These are phyloP conservation scores for Gorsachius magnificus DNA, from an alignment of 2,797 vertebrate species.

Conservation along the genomic window DNA sequence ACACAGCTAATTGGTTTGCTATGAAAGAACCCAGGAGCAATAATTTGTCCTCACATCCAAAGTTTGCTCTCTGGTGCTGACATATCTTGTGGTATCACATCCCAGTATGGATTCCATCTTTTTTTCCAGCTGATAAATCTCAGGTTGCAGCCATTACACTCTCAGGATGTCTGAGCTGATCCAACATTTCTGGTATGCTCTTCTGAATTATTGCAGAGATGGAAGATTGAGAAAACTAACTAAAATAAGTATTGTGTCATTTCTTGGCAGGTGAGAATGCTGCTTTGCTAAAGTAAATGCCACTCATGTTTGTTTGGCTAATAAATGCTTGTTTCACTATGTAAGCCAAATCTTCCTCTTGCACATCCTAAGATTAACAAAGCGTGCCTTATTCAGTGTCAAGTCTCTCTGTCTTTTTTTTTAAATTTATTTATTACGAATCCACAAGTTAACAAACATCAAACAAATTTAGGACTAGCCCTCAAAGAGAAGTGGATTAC, in stretches of 20 bases:
- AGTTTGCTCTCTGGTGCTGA: neutral
- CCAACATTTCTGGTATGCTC: neutral
- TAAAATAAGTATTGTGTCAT: neutral
- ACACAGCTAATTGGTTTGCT: neutral
- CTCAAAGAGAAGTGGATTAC: neutral
- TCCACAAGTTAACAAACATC: neutral
- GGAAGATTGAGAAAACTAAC: neutral
- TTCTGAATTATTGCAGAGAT: neutral
- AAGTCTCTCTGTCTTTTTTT: neutral
- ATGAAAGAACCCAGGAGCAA: neutral
- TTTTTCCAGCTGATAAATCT: neutral
- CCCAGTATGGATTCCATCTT: neutral
- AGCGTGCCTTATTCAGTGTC: neutral
- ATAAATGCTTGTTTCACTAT: neutral
- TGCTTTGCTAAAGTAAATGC: neutral
- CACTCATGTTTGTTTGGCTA: neutral
- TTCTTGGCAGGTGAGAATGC: neutral
- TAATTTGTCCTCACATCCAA: neutral
- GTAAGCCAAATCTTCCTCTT: neutral
- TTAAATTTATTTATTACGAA: neutral
- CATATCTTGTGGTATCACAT: neutral
- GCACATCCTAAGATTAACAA: neutral
- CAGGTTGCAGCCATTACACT: neutral
- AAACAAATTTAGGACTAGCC: neutral
- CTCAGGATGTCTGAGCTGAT: neutral